Base-by-base conservation (phyloP, 1,140 invertebrate genomes). In the Drosophila ohnishii region DNA sequence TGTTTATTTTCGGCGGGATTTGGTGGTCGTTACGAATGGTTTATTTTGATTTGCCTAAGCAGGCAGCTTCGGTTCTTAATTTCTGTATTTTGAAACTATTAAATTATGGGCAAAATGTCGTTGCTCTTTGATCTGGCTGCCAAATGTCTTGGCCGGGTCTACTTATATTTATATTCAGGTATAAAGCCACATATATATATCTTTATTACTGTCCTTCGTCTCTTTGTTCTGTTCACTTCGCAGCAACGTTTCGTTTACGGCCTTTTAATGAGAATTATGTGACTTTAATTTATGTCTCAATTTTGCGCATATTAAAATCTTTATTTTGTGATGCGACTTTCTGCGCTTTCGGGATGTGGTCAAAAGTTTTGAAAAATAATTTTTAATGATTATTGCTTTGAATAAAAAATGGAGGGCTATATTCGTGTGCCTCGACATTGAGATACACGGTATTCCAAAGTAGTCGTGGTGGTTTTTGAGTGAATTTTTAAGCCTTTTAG, bases 261-360 rank as follows among this genome's bases (percentile, higher is more conserved):
- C 72, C 59, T 81, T 85, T 89, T 89, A 90, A 89, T 89, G 81
- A 90, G 86, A 73, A 90, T 89, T 90, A 90, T 89, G 86, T 77
- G 75, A 60, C 58, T 90, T 89, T 89, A 90, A 89, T 90, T 89
- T 90, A 89, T 89, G 86, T 83, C 75, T 79, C 86, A 89, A 89
- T 90, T 89, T 90, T 70, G 82, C 78, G 86, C 73, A 77, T 79
- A 89, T 89, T 88, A 84, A 88, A 84, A 83, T 84, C 56, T 80
- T 80, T 61, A 72, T 77, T 87, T 71, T 60, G 35, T 53, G 47
- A 30, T 56, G 55, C 16, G 22, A 42, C 53, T 39, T 57, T 19
- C 4, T 32, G 34, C 25, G 30, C 14, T 51, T 63, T 48, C 2
- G n/a, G 22, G 16, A 60, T 65, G 57, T 48, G 63, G 63, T 61